Evolutionary conservation across 1,140 invertebrate genomes (phyloP).

Genomic region (Vanessa atalanta): DNA sequence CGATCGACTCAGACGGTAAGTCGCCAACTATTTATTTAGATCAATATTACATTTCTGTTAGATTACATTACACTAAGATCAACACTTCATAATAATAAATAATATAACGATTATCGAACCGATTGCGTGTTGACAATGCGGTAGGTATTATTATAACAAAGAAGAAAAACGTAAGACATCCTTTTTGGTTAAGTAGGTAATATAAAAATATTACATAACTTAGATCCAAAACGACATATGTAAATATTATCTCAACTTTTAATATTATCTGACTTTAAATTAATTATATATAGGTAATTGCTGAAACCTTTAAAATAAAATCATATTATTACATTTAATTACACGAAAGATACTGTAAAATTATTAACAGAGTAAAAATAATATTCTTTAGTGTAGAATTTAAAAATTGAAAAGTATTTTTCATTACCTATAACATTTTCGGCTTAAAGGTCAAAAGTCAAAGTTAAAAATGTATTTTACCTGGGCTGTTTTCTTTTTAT

Average conservation of each 20-base stretch:
- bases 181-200: too few species aligned
- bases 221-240: too few species aligned
- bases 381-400: neutral
- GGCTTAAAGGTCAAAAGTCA: conserved; percentile 2
- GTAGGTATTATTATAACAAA: too few species aligned
- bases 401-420: neutral
- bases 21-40: conserved; percentile 13
- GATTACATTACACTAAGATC: neutral
- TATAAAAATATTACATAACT: too few species aligned
- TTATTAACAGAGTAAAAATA: neutral
- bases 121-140: too few species aligned
- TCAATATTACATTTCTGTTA: neutral
- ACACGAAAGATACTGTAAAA: neutral
- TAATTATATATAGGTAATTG: too few species aligned
- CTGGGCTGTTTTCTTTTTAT: neutral
- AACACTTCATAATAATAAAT: neutral
- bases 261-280: too few species aligned
- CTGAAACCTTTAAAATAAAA: too few species aligned
- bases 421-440: neutral
- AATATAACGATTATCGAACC: too few species aligned
- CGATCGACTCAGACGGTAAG: conserved; percentile 56
- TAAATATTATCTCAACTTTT: too few species aligned
- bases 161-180: too few species aligned
- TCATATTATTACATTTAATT: too few species aligned
- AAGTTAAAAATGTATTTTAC: neutral